These are phyloP conservation scores for Hyles vespertilio DNA, from an alignment of 1,140 invertebrate species.

Conservation along the genomic window DNA sequence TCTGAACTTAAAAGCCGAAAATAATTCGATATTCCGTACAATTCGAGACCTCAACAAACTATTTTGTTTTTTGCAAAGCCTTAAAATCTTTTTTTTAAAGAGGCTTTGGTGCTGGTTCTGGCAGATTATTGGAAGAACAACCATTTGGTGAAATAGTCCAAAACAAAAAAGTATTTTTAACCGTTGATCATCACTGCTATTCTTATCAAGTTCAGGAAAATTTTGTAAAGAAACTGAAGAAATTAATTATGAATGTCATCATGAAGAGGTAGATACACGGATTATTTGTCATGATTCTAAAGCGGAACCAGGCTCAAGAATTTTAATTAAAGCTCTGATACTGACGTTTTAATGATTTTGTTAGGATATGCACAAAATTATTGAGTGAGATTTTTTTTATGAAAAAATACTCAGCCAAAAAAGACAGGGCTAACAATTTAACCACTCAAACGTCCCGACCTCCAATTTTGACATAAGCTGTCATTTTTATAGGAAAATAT, in stretches of 20 bases:
- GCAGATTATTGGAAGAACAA: slow-evolving; percentile 43
- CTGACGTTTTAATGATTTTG: slow-evolving; percentile 44
- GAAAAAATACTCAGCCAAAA: too few species aligned
- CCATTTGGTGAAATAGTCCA: slow-evolving; percentile 8
- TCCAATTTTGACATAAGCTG: too few species aligned
- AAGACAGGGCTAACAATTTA: too few species aligned
- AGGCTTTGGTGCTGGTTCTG: slow-evolving; percentile 39
- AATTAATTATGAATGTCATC: slow-evolving; percentile 37
- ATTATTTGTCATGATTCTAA: slow-evolving; percentile 37
- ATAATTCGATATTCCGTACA: slow-evolving; percentile 38
- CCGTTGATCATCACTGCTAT: slow-evolving; percentile 25
- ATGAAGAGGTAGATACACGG: slow-evolving; percentile 40
- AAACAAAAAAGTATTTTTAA: slow-evolving; percentile 43
- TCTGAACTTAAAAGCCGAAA: slow-evolving; percentile 35
- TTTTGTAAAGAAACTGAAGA: slow-evolving; percentile 30
- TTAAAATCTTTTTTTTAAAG: slow-evolving; percentile 49
- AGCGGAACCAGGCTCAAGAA: slow-evolving; percentile 24
- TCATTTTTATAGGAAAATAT: too few species aligned
- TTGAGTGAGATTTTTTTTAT: too few species aligned
- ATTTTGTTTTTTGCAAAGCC: slow-evolving; percentile 36
- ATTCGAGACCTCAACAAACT: slow-evolving; percentile 34
- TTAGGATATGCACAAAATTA: slow-evolving; percentile 40
- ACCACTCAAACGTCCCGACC: too few species aligned
- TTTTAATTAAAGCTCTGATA: slow-evolving; percentile 40
- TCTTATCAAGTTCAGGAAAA: slow-evolving; percentile 12